Base-by-base conservation (phyloP, 2,888 invertebrate genomes). In the Orthosia gothica region DNA sequence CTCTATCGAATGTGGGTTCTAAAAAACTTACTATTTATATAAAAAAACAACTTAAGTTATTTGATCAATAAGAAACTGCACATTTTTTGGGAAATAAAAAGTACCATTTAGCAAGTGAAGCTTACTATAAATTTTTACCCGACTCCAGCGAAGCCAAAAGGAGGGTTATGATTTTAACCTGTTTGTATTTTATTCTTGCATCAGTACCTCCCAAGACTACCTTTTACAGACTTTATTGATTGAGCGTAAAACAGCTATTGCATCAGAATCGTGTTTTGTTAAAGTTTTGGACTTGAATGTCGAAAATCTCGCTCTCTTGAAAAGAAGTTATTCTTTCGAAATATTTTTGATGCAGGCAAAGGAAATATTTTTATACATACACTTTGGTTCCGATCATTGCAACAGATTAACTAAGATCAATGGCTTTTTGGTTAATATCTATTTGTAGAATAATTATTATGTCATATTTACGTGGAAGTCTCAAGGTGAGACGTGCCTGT, bases 361-460 rank as follows among this genome's bases (percentile, higher is more conserved):
- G 50, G 45, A 65, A 47, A 20, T 45, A 13, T 45, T 18, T 40
- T 15, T 18, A 11, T 49, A n/a, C 63, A 47, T 62, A 47, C 0
- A 2, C 16, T 57, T 68, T 57, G 13, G 15, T 20, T 66, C 18
- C 66, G 49, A 67, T 47, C 12, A 23, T 59, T 64, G 47, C 58
- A 52, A 74, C 63, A 72, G 20, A 15, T 18, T 32, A 12, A 47
- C 58, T 63, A 49, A 63, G 57, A 76, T 69, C 54, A 75, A 75
- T 20, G 63, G 5, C 20, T 47, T 45, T 72, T 20, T 26, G 7
- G 15, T 45, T n/a, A 11, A 13, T n/a, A 61, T 13, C 32, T 32
- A 40, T 4, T 40, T 40, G 47, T 58, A 59, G 1, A 15, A 47
- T 20, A 20, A 57, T 57, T 18, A 57, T 45, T 23, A 55, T 54